These are phyloP conservation scores for Tringa solitaria DNA, from an alignment of 2,113 vertebrate species.

Conservation along the genomic window DNA sequence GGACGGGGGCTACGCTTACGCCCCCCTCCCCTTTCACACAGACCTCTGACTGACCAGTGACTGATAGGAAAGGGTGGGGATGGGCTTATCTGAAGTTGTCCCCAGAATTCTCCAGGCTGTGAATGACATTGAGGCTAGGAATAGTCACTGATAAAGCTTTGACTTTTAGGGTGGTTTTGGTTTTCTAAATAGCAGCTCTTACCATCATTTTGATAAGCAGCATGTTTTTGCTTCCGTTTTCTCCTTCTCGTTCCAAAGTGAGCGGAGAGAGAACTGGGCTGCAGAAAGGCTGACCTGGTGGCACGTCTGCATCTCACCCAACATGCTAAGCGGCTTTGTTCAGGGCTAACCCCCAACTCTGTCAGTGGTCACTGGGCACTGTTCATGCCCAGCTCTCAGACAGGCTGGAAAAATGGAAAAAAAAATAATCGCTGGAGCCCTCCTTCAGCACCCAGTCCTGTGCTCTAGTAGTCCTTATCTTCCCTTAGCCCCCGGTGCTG, in stretches of 20 bases:
- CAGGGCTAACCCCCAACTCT: neutral
- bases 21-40: neutral
- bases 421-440: neutral
- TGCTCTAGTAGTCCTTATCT: neutral
- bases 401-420: neutral
- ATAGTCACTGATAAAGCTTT: neutral
- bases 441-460: neutral
- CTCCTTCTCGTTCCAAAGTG: neutral
- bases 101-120: neutral
- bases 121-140: neutral
- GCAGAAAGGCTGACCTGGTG: neutral
- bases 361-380: neutral
- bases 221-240: neutral
- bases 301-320: neutral
- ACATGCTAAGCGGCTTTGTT: neutral
- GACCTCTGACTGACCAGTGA: neutral
- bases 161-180: neutral
- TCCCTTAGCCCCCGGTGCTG: neutral
- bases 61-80: neutral
- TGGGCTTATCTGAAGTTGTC: neutral
- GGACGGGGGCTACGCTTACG: no score
- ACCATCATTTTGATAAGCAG: neutral
- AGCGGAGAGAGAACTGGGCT: neutral
- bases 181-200: neutral
- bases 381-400: neutral